Conservation (phyloP, 2,113 vertebrate genomes). For the Strix aluco region DNA sequence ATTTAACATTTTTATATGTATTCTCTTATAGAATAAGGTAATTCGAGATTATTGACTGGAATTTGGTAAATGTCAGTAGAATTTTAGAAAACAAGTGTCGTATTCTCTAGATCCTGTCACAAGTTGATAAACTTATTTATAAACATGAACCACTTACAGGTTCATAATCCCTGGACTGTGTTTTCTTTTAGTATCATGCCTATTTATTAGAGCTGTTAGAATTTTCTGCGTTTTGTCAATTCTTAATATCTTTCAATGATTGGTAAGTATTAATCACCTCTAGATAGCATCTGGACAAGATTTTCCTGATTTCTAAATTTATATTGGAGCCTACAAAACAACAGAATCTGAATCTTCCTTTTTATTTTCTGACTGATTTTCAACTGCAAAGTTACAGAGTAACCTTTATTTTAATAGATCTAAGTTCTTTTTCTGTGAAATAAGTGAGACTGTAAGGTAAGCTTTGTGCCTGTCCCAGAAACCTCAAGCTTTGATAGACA, state of each 20-base stretch:
- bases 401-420: neutral
- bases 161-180: neutral
- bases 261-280: neutral
- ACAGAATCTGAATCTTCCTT: neutral
- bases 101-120: neutral
- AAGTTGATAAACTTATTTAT: neutral
- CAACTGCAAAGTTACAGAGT: neutral
- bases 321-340: neutral
- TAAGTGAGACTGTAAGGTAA: neutral
- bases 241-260: neutral
- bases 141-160: neutral
- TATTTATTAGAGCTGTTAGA: neutral
- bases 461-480: neutral
- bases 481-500: neutral
- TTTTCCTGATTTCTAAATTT: neutral
- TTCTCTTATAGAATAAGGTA: neutral
- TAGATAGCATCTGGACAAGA: neutral
- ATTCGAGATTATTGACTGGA: neutral
- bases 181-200: neutral
- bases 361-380: neutral
- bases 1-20: neutral
- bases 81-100: neutral
- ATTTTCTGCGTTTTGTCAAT: neutral
- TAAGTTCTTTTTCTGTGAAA: neutral
- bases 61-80: neutral